A percentile compares a stretch with the other conserved stretches of the same genome.
Evolutionary conservation across 2,113 vertebrate genomes (phyloP).

Genomic region (Corapipo altera): DNA sequence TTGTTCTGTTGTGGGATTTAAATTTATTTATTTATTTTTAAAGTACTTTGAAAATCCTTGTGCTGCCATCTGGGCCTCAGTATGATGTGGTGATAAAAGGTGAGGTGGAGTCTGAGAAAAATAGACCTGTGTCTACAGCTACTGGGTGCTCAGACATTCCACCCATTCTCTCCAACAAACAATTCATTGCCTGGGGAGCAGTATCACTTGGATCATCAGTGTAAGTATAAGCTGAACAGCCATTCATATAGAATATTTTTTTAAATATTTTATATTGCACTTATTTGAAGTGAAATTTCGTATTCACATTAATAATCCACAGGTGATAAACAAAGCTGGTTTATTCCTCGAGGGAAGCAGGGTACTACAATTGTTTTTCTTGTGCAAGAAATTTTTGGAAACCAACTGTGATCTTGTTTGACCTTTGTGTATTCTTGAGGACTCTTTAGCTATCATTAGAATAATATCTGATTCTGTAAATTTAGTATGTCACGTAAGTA

Average conservation of each 20-base stretch:
- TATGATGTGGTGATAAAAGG: constrained; percentile 92
- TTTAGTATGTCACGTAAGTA: not conserved
- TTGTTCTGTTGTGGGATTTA: not conserved
- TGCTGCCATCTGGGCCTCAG: constrained; percentile 91
- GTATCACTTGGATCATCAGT: constrained; percentile 85
- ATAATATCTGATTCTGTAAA: not conserved
- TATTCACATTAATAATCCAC: not conserved
- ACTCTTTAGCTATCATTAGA: not conserved
- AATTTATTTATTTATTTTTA: not conserved
- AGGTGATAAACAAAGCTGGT: not conserved
- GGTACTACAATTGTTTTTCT: not conserved
- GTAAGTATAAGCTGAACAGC: constrained; percentile 76
- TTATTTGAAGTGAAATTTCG: not conserved
- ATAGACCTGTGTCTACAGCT: constrained; percentile 1
- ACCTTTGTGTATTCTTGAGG: not conserved
- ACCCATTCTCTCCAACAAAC: constrained; percentile 93
- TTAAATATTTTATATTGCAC: not conserved
- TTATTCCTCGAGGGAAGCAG: not conserved
- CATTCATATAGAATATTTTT: not conserved
- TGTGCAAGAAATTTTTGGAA: not conserved
- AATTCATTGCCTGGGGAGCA: constrained; percentile 92
- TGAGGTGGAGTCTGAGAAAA: constrained; percentile 60
- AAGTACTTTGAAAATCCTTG: constrained; percentile 89
- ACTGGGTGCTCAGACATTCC: constrained; percentile 72
- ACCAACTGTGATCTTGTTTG: not conserved